Percentiles rank a stretch among this genome's conserved stretches.
Evolutionary conservation across 2,113 vertebrate species (phyloP).

Genomic region (Glaucidium brasilianum): DNA sequence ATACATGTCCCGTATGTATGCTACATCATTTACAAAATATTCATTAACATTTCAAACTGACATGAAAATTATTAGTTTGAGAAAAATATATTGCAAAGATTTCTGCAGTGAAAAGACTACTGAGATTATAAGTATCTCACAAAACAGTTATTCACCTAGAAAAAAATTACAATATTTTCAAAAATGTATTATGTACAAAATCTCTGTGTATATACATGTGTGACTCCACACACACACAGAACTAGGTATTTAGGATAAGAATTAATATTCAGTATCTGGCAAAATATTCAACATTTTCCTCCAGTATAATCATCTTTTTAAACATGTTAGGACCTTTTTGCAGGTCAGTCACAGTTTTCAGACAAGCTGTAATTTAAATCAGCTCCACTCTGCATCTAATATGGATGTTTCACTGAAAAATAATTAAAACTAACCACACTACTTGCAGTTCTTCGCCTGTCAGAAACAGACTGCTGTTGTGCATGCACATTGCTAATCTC

Average conservation of each 20-base stretch:
- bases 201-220: not conserved
- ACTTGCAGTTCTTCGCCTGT: not conserved
- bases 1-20: not conserved
- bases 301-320: slow-evolving; percentile 47
- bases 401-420: slow-evolving; percentile 42
- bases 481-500: not conserved
- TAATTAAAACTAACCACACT: slow-evolving; percentile 35
- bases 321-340: slow-evolving; percentile 33
- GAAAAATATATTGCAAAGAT: not conserved
- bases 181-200: not conserved
- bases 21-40: not conserved
- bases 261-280: slow-evolving; percentile 13
- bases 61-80: not conserved
- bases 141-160: not conserved
- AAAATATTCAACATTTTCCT: slow-evolving; percentile 20
- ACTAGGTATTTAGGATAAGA: not conserved
- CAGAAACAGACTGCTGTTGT: not conserved
- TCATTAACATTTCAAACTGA: not conserved
- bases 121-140: not conserved
- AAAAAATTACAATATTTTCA: not conserved
- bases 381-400: slow-evolving; percentile 41
- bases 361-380: slow-evolving; percentile 65
- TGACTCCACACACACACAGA: not conserved
- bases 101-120: not conserved
- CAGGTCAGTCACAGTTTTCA: slow-evolving; percentile 56